Conservation (phyloP, 2,113 vertebrate species). For the Donacobius atricapilla region DNA sequence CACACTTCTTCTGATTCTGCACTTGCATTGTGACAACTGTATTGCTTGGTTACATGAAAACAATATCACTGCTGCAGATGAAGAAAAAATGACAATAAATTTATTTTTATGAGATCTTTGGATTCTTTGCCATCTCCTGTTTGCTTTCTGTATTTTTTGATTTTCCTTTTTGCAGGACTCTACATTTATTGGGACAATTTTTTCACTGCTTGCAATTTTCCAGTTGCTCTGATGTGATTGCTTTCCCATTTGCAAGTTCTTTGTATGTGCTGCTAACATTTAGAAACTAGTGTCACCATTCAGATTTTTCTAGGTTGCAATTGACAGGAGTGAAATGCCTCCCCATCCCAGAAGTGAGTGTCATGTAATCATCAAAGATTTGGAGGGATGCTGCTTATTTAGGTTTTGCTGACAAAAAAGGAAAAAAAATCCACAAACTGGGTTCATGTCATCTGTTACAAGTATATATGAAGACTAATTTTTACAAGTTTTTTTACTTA, state of each 20-base stretch:
- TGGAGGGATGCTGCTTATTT: background rate
- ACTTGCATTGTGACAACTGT: background rate
- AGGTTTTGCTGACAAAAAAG: background rate
- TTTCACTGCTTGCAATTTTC: background rate
- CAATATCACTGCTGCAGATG: background rate
- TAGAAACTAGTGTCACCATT: background rate
- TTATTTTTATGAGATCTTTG: background rate
- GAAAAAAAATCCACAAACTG: background rate
- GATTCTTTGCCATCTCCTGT: background rate
- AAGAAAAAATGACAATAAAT: background rate
- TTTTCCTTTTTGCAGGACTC: background rate
- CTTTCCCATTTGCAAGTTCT: background rate
- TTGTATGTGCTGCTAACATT: background rate
- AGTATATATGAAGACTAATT: background rate
- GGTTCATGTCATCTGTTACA: background rate
- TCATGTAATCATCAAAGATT: background rate
- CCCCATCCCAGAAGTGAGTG: background rate
- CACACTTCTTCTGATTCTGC: background rate
- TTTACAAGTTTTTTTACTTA: background rate
- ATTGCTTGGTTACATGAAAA: conserved; percentile 2
- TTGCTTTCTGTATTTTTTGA: background rate
- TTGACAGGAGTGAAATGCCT: background rate
- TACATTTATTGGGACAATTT: background rate
- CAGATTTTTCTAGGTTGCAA: background rate
- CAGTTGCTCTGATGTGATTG: background rate